Conservation (phyloP, 2,797 vertebrate species). For the Anisognathus igniventris region DNA sequence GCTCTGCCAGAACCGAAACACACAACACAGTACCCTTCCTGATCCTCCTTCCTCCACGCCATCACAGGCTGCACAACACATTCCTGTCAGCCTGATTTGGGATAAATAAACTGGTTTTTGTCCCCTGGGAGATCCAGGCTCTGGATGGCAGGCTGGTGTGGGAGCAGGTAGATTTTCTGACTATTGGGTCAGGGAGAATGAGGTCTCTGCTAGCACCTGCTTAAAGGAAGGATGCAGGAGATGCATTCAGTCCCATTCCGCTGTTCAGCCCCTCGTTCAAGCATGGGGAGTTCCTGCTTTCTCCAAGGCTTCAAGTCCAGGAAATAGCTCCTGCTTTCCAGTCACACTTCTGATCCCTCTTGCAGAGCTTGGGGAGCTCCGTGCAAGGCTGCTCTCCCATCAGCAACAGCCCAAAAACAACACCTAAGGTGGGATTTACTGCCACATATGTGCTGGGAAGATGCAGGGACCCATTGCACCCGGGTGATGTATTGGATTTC, state of each 20-base stretch:
- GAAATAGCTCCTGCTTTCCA: constrained; percentile 12
- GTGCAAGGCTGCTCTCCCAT: background rate
- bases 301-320: rapidly evolving
- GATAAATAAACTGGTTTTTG: background rate
- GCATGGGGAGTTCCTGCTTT: background rate
- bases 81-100: background rate
- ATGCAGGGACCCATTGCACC: background rate
- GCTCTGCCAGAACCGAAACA: rapidly evolving
- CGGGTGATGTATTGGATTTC: constrained; percentile 49
- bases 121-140: background rate
- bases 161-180: background rate
- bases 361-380: background rate
- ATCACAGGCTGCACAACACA: rapidly evolving
- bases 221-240: background rate
- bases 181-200: background rate
- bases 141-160: too few species aligned
- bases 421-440: constrained; percentile 46
- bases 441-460: constrained; percentile 12
- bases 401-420: constrained; percentile 1
- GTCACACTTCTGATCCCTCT: background rate
- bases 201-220: rapidly evolving
- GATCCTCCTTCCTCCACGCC: background rate
- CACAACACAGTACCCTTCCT: background rate
- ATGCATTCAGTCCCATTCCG: rapidly evolving
- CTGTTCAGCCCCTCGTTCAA: background rate